Base-by-base conservation (phyloP, 2,888 invertebrate species). In the Odontothrips loti region DNA sequence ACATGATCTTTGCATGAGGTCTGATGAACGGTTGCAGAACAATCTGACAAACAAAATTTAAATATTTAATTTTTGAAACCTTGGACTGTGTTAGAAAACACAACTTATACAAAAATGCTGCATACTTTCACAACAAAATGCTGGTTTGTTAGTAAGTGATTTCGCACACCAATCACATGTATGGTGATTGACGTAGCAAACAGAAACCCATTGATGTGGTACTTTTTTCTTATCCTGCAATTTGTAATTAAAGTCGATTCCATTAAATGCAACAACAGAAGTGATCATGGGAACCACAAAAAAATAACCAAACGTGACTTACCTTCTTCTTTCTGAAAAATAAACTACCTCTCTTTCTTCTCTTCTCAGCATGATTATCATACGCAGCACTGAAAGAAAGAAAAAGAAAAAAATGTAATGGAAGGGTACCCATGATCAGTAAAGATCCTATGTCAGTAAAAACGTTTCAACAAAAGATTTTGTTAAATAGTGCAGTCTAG, bases 261-360 rank as follows among this genome's bases (percentile, higher is more conserved):
- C 1, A 20, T 75, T 80, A 20, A 47, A 80, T 68, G 29, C 8
- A 80, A 23, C 17, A 80, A 15, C n/a, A 47, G 29, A 79, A 17
- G 79, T 2, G 34, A 75, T 34, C 1, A 58, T 80, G 80, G 23
- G 47, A 47, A 43, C 34, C 9, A 34, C 17, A 0, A n/a, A 0
- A 9, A 34, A 78, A 80, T 51, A 81, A 51, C 43, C 48, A 68
- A 63, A 84, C 80, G 29, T 58, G n/a, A 81, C 84, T 84, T 86
- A 91, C 96, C 91, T 96, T 95, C 88, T 96, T 96, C 89, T 96
- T 96, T 84, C 96, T 92, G 87, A 96, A 96, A 90, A 96, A 96
- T 82, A 96, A 88, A 84, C 96, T 96, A 81, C 96, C 96, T 80
- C 96, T 90, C 89, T 96, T 96, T 84, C 95, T 91, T 85, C 96